These are phyloP conservation scores for Onychorhynchus coronatus DNA, from an alignment of 2,113 vertebrate species.

Conservation along the genomic window DNA sequence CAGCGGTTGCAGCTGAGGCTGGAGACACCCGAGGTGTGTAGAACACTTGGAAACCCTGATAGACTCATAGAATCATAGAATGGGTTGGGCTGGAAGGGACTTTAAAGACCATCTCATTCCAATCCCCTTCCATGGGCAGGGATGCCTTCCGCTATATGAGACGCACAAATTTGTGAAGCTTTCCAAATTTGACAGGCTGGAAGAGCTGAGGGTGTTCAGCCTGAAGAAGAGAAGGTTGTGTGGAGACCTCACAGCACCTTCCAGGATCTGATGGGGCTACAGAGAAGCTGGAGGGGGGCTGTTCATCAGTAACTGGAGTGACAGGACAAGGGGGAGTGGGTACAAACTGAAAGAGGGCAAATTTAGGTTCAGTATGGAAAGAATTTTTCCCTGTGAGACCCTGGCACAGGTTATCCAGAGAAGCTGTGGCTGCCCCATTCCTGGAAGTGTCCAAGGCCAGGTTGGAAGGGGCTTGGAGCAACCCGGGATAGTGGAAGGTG, in stretches of 20 bases:
- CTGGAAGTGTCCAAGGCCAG: not conserved
- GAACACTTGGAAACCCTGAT: too few species aligned
- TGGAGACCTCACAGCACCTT: not conserved
- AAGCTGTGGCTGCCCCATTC: not conserved
- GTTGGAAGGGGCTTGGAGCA: fast-evolving
- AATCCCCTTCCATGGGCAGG: not conserved
- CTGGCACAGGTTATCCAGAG: not conserved
- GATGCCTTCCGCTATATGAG: not conserved
- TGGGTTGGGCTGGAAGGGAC: not conserved
- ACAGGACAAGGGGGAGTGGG: not conserved
- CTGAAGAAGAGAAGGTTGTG: not conserved
- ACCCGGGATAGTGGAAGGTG: not conserved
- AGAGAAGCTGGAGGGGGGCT: not conserved
- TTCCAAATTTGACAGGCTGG: not conserved
- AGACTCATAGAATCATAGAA: not conserved
- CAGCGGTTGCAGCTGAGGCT: too few species aligned
- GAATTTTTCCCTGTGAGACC: not conserved
- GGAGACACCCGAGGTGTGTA: too few species aligned
- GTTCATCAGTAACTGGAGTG: not conserved
- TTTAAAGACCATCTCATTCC: not conserved
- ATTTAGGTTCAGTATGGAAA: not conserved
- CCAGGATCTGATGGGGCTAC: not conserved
- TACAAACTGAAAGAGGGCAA: not conserved
- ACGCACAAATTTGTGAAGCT: not conserved
- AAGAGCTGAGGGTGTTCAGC: not conserved